A percentile compares a stretch with the other conserved stretches of the same genome.
Conservation (phyloP, 2,888 invertebrate species). For the Apocheima hispidaria region DNA sequence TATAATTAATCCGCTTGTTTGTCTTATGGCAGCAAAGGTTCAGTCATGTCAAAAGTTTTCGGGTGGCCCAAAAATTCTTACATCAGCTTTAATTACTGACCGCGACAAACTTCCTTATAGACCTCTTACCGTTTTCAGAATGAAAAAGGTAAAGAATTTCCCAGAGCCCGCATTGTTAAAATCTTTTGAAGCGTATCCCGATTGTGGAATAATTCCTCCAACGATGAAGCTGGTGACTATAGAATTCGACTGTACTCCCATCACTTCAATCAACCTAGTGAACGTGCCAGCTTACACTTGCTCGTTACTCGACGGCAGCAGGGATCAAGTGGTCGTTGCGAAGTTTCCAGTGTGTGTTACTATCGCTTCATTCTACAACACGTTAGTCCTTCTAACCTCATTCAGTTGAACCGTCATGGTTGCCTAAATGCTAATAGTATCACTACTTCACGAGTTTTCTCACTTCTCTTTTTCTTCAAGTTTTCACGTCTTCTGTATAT, state of each 20-base stretch:
- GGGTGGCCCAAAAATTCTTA: no score
- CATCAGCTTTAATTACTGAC: no score
- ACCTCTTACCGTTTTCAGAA: background rate
- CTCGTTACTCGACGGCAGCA: slow-evolving; percentile 76
- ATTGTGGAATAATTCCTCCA: slow-evolving; percentile 70
- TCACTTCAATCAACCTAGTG: slow-evolving; percentile 71
- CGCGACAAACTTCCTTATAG: no score
- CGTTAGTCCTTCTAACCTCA: slow-evolving; percentile 58
- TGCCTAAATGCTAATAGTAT: background rate
- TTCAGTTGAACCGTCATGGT: no score
- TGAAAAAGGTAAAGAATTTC: slow-evolving; percentile 70
- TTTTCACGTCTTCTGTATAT: no score
- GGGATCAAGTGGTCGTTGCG: slow-evolving; percentile 77
- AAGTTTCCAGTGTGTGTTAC: slow-evolving; percentile 77
- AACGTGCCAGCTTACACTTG: slow-evolving; percentile 77
- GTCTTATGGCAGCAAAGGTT: no score
- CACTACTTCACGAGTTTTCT: background rate
- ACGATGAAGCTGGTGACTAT: slow-evolving; percentile 61
- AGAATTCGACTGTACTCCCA: slow-evolving; percentile 76
- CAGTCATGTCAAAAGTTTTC: no score
- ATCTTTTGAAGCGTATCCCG: slow-evolving; percentile 68
- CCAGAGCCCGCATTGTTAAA: slow-evolving; percentile 73
- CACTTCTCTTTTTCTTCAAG: background rate
- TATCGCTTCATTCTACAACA: slow-evolving; percentile 80
- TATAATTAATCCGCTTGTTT: no score